These are phyloP conservation scores for Trachymyrmex cornetzi DNA, from an alignment of 1,140 invertebrate genomes.

Conservation along the genomic window DNA sequence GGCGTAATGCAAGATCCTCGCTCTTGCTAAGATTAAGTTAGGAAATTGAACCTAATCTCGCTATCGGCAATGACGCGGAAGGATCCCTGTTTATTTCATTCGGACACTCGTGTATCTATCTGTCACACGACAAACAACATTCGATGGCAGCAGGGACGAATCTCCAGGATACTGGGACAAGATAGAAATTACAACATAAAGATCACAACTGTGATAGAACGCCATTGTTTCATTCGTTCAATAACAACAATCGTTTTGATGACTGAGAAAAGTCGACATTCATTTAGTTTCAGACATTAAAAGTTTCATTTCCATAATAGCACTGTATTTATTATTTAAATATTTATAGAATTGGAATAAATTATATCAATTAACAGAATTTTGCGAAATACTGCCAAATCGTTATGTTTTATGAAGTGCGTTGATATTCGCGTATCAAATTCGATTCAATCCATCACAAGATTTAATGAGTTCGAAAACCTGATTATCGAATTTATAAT, in stretches of 20 bases:
- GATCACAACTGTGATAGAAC: not conserved
- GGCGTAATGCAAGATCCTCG: not conserved
- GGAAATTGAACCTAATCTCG: constrained; percentile 53
- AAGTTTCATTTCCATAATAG: not conserved
- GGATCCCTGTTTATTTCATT: constrained; percentile 12
- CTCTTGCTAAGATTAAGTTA: constrained; percentile 37
- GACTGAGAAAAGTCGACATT: not conserved
- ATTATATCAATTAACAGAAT: not conserved
- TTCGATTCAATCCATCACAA: constrained; percentile 18
- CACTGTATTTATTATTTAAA: not conserved
- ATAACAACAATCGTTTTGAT: not conserved
- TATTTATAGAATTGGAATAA: not conserved
- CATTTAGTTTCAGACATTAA: not conserved
- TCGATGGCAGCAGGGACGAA: not conserved
- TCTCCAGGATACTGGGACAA: not conserved
- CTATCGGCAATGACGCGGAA: constrained; percentile 41
- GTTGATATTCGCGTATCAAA: constrained; percentile 4
- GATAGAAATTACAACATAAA: constrained; percentile 15
- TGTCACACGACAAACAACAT: not conserved
- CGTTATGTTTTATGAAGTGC: not conserved
- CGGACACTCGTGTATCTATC: constrained; percentile 12
- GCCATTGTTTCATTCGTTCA: not conserved
- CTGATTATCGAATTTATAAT: constrained; percentile 58
- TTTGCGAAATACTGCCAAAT: not conserved
- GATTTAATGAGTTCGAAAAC: constrained; percentile 53